Conservation (phyloP, 2,888 invertebrate species). For the Petrolisthes manimaculis region DNA sequence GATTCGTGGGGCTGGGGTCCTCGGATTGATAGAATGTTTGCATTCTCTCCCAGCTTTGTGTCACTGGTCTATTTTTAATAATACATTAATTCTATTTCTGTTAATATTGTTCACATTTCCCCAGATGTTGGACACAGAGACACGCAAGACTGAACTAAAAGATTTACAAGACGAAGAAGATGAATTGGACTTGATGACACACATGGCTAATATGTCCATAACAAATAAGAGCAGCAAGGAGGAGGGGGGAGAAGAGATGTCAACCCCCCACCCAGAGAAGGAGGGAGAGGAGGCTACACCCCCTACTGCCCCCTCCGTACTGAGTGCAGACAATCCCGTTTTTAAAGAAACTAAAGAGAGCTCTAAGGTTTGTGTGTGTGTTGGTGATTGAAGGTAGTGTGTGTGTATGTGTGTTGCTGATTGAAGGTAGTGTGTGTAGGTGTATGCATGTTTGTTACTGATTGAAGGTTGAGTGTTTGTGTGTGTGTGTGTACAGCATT, state of each 20-base stretch:
- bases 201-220: constrained; percentile 75
- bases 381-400: background rate
- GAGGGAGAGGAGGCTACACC: too few species aligned
- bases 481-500: too few species aligned
- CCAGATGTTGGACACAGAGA: constrained; percentile 74
- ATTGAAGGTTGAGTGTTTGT: too few species aligned
- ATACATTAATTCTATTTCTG: background rate
- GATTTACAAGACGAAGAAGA: constrained; percentile 61
- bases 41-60: too few species aligned
- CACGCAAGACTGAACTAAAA: constrained; percentile 70
- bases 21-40: too few species aligned
- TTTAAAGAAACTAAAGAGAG: constrained; percentile 80
- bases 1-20: too few species aligned
- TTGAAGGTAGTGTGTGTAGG: too few species aligned
- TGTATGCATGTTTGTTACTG: too few species aligned
- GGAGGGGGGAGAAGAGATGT: constrained; percentile 70
- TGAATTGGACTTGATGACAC: constrained; percentile 76
- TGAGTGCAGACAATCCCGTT: constrained; percentile 80
- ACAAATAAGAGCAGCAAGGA: background rate
- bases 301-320: constrained; percentile 71
- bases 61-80: too few species aligned
- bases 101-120: background rate
- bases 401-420: too few species aligned
- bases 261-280: too few species aligned
- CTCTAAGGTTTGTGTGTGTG: constrained; percentile 65